phyloP scores from a whole-genome alignment of 2,888 invertebrate genomes.

The Epiblema foenella region DNA sequence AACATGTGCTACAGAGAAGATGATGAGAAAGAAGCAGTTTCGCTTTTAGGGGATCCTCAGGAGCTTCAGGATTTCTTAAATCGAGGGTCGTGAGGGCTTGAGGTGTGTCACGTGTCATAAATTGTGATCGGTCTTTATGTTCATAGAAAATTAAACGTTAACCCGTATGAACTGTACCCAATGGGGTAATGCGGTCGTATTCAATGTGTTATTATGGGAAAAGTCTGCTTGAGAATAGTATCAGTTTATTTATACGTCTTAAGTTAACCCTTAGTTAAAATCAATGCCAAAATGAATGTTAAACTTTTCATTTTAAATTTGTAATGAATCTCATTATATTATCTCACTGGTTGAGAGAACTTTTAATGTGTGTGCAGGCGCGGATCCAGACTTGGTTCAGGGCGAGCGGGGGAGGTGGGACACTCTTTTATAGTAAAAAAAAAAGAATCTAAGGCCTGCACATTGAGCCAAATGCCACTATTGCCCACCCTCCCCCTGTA shows the following conservation, averaged over 20 bases:
- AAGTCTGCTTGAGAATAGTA: neutral
- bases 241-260: neutral
- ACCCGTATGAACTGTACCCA: neutral
- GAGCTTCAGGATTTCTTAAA: constrained; percentile 61
- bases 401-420: no score
- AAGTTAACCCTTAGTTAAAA: neutral
- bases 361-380: no score
- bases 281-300: neutral
- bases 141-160: neutral
- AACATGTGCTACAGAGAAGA: constrained; percentile 62
- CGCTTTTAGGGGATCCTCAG: constrained; percentile 64
- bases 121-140: neutral
- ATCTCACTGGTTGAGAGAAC: constrained; percentile 12
- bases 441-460: no score
- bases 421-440: no score
- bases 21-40: constrained; percentile 69
- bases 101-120: neutral
- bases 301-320: neutral
- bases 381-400: no score
- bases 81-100: constrained; percentile 49
- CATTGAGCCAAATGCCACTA: no score
- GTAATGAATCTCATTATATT: neutral
- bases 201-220: neutral
- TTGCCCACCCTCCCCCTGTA: no score
- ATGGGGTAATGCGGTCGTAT: neutral